Evolutionary conservation across 2,113 vertebrate genomes (phyloP).

Genomic region (Brachirus orientalis): DNA sequence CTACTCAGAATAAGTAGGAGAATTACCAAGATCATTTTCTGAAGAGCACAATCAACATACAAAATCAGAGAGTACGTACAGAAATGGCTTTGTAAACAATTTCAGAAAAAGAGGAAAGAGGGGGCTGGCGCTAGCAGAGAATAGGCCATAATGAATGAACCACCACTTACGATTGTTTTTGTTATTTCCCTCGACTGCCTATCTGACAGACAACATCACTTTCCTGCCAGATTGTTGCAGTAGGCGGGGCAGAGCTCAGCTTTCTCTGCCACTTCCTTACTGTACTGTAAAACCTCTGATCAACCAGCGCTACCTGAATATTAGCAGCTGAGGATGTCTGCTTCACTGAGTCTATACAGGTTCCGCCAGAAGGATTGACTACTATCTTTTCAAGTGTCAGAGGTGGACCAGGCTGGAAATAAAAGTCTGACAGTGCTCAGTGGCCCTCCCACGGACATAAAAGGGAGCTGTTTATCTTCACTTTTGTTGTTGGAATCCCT

Average conservation of each 20-base stretch:
- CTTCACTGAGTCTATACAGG: slow-evolving; percentile 44
- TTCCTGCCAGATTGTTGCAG: slow-evolving; percentile 67
- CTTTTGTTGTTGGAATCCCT: not conserved
- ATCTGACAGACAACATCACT: slow-evolving; percentile 68
- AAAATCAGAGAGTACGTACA: slow-evolving; percentile 53
- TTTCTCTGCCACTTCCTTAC: slow-evolving; percentile 38
- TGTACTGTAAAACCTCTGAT: slow-evolving; percentile 58
- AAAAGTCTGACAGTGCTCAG: slow-evolving; percentile 30
- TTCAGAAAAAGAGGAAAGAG: slow-evolving; percentile 40
- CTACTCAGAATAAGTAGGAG: slow-evolving; percentile 11
- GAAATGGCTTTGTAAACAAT: slow-evolving; percentile 68
- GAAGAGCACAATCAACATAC: slow-evolving; percentile 38
- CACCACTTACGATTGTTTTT: slow-evolving; percentile 73
- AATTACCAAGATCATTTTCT: slow-evolving; percentile 11
- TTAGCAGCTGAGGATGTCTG: slow-evolving; percentile 56
- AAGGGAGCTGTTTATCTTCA: slow-evolving; percentile 37
- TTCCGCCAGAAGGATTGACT: slow-evolving; percentile 54
- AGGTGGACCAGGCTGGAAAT: slow-evolving; percentile 36
- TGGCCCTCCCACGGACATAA: slow-evolving; percentile 19
- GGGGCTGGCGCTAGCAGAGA: slow-evolving; percentile 51
- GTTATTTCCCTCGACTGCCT: slow-evolving; percentile 67
- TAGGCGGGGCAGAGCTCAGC: slow-evolving; percentile 55
- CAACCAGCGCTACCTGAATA: slow-evolving; percentile 39
- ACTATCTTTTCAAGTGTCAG: slow-evolving; percentile 50
- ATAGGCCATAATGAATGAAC: slow-evolving; percentile 64